Evolutionary conservation across 2,113 vertebrate genomes (phyloP).

Genomic region (Actenoides hombroni): DNA sequence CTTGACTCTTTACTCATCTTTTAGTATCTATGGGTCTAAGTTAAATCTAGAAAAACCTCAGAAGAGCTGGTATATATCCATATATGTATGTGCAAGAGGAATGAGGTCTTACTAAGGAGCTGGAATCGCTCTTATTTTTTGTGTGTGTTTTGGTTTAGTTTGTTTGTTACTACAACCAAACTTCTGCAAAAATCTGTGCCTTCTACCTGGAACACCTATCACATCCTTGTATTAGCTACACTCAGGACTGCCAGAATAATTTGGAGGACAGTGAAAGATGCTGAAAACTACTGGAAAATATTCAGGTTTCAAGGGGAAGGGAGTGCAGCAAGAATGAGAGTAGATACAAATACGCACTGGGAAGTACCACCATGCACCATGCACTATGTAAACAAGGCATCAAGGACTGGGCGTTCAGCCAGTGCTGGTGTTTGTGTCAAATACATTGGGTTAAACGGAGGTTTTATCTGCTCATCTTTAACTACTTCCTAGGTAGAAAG

Average conservation of each 20-base stretch:
- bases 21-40: background rate
- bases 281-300: background rate
- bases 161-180: background rate
- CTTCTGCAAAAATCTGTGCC: background rate
- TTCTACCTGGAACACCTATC: background rate
- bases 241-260: background rate
- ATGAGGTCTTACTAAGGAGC: background rate
- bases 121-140: background rate
- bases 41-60: background rate
- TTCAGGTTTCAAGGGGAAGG: background rate
- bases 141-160: background rate
- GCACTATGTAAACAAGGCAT: background rate
- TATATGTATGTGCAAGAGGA: background rate
- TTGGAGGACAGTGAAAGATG: background rate
- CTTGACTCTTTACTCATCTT: background rate
- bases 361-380: background rate
- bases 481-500: background rate
- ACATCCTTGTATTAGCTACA: background rate
- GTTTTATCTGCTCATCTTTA: background rate
- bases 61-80: background rate
- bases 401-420: background rate
- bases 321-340: background rate
- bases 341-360: background rate
- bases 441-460: background rate
- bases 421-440: background rate